Base-by-base conservation (phyloP, 2,113 vertebrate genomes). In the Oreocharis arfaki region DNA sequence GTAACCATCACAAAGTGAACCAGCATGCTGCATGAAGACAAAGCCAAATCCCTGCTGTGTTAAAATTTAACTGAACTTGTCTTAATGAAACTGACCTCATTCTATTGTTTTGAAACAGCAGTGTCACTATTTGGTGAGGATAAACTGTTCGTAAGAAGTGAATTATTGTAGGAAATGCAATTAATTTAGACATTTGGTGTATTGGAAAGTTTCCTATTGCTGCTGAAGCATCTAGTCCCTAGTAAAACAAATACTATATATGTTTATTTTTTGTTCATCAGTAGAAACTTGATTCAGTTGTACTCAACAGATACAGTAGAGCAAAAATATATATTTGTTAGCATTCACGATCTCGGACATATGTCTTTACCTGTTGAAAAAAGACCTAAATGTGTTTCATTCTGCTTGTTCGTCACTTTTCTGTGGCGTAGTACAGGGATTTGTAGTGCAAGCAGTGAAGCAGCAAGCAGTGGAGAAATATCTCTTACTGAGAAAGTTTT, bases 341-440 rank as follows among this genome's bases (percentile, higher is more conserved):
- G 35, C 33, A 30, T 74, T 81, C 20, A n/a, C 11, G 5, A 7
- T 89, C 23, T 84, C 32, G 42, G 67, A 37, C 42, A 28, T 52
- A 39, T 76, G 7, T 57, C 77, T 90, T 82, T 44, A 67, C 69
- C 53, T 64, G 32, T 83, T 61, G 56, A 86, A 76, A 90, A 94
- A 90, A 73, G 17, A 18, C n/a, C 61, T 81, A 50, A 50, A 60
- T 67, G 24, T 93, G 52, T 97, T 97, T 94, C 49, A 84, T 95
- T 95, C 37, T 55, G 30, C 95, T 95, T 90, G 47, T 68, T 93
- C 22, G 35, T 37, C 23, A 50, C 30, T 84, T 79, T 84, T 33
- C 53, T 93, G 50, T 96, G 60, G 23, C 44, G 35, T 49, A 60
- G 17, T 49, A 20, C 46, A 83, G 94, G 92, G 10, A 52, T 97